Evolutionary conservation across 1,140 invertebrate genomes (phyloP).

Genomic region (Pseudomyrmex gracilis): DNA sequence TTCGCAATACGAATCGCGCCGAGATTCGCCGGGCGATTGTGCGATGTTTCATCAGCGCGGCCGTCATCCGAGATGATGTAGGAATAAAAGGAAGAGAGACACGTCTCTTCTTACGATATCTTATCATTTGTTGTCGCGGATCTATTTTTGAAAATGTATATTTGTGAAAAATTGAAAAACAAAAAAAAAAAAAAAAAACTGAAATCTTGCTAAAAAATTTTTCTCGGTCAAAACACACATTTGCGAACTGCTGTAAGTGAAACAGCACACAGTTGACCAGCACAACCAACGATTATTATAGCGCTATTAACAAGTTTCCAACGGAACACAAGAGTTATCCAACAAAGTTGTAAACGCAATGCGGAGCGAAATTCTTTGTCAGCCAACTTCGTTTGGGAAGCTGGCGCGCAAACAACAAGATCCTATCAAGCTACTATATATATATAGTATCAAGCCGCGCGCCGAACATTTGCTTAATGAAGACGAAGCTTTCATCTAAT

Average conservation of each 20-base stretch:
- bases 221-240: too few species aligned
- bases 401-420: too few species aligned
- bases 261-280: not conserved
- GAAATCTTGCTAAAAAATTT: too few species aligned
- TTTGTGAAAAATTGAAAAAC: too few species aligned
- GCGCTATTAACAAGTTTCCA: constrained; percentile 23
- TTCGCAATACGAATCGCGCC: constrained; percentile 10
- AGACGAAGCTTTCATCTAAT: not conserved
- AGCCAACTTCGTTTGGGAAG: not conserved
- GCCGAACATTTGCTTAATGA: not conserved
- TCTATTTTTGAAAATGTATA: too few species aligned
- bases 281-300: not conserved
- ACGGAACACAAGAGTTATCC: not conserved
- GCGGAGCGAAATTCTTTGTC: not conserved
- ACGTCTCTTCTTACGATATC: not conserved
- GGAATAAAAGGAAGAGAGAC: not conserved
- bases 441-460: not conserved
- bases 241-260: not conserved
- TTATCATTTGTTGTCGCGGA: not conserved
- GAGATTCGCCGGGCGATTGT: constrained; percentile 3
- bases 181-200: too few species aligned
- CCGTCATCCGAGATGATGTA: not conserved
- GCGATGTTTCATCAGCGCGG: not conserved
- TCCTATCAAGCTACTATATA: too few species aligned
- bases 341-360: constrained; percentile 4